These are phyloP conservation scores for Catharus ustulatus DNA, from an alignment of 2,797 vertebrate genomes.

Conservation along the genomic window DNA sequence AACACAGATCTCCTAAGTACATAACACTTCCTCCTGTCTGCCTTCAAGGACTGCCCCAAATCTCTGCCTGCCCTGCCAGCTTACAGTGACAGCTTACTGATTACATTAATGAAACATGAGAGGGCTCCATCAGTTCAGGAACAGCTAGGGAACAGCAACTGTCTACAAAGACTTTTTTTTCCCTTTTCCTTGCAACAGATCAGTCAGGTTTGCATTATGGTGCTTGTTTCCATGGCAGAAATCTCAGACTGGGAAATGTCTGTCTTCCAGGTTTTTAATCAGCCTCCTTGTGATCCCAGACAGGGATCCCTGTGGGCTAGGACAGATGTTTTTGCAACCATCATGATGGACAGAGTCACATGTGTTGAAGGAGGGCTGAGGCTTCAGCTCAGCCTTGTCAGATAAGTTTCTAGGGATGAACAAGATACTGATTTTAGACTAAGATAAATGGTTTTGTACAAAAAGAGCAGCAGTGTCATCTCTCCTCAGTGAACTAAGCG, in stretches of 20 bases:
- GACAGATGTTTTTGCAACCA: not conserved
- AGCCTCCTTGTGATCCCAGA: not conserved
- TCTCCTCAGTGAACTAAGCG: not conserved
- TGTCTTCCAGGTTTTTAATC: slow-evolving; percentile 7
- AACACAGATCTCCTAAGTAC: slow-evolving; percentile 1
- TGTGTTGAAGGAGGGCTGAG: not conserved
- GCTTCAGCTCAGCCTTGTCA: not conserved
- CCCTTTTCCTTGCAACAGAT: not conserved
- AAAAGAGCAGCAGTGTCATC: not conserved
- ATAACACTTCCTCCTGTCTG: not conserved
- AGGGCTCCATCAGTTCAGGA: not conserved
- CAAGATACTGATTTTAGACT: not conserved
- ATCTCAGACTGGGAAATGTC: not conserved
- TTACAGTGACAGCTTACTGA: not conserved
- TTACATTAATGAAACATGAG: not conserved
- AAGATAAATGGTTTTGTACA: not conserved
- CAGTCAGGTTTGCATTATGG: not conserved
- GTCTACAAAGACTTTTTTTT: not conserved
- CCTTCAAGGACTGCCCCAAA: not conserved
- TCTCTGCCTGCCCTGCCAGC: not conserved
- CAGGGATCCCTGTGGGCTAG: not conserved
- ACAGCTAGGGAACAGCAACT: not conserved
- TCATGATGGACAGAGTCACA: not conserved
- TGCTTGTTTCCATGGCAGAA: not conserved
- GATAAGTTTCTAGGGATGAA: not conserved